Evolutionary conservation across 2,113 vertebrate species (phyloP), one percentile per base, ranked within the genome.

Genomic region (Mystacornis crossleyi): DNA sequence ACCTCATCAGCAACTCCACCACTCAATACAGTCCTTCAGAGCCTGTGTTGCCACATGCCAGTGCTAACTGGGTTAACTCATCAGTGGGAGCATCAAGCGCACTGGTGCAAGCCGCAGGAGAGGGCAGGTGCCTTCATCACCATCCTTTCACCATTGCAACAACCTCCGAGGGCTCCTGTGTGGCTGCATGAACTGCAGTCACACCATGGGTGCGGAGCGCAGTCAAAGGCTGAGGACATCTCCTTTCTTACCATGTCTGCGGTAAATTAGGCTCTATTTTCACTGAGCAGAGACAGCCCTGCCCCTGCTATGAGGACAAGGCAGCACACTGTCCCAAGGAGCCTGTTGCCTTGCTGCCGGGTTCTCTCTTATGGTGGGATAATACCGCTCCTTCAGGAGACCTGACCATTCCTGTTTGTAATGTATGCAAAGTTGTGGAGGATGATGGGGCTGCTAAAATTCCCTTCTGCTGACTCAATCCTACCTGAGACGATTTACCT

Each of bases 131-230:
- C 33, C 19, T 78, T 71, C 53, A 9, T 14, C 24, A 31, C 13
- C 67, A 61, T 12, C 18, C 26, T 80, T 21, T 24, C 45, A 33
- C 23, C 42, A 4, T 1, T 11, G 18, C 34, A 36, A 1, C 31
- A 17, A 18, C 24, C 26, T 33, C 51, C 12, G 2, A 61, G 0
- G 1, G 42, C 28, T 86, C 24, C 71, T 40, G 33, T 1, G 2
- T 10, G 31, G 29, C 73, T 43, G 38, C 3, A 2, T 0, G 3
- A 54, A 12, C 33, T 73, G 54, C 1, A 2, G 12, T 19, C 18
- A 6, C 50, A 15, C 5, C 0, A 0, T 0, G 2, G 2, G 5
- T 10, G 2, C 18, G 17, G 25, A 10, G 12, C 19, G 29, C 55
- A 53, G 31, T 6, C 10, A 42, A 5, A 38, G 40, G 42, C 15